phyloP scores from a whole-genome alignment of 2,888 invertebrate genomes.

The Torymus aiolomorphi region DNA sequence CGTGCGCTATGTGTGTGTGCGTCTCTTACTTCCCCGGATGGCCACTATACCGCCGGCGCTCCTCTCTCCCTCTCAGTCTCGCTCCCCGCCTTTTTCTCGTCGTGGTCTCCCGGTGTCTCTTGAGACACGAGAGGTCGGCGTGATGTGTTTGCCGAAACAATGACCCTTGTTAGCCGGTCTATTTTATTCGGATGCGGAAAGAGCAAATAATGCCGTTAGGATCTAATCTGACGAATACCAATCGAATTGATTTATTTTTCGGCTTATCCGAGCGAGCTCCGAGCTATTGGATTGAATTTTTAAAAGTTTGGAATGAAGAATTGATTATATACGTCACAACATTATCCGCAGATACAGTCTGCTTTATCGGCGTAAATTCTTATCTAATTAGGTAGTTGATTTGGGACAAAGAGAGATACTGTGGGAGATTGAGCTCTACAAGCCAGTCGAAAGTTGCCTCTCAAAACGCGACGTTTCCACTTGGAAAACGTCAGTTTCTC shows the following conservation, averaged over 20 bases:
- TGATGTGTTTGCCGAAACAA: conserved; percentile 45
- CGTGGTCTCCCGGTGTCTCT: conserved; percentile 9
- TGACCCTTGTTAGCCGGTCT: conserved; percentile 36
- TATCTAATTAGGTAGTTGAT: no score
- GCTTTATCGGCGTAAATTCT: no score
- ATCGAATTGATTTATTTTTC: no score
- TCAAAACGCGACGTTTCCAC: background rate
- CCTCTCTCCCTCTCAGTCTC: background rate
- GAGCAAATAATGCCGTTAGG: background rate
- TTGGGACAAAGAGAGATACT: no score
- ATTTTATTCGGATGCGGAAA: background rate
- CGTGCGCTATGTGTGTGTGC: background rate
- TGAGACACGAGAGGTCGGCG: conserved; percentile 22
- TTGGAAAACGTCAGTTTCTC: background rate
- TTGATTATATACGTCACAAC: no score
- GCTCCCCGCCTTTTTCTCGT: background rate
- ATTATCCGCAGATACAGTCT: no score
- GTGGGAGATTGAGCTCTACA: no score
- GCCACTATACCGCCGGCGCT: background rate
- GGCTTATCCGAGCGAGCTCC: no score
- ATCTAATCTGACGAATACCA: background rate
- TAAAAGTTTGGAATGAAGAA: no score
- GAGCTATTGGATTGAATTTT: no score
- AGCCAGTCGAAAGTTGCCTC: no score
- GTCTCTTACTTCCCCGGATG: background rate